phyloP scores from a whole-genome alignment of 2,888 invertebrate genomes.

The Lobophora halterata region DNA sequence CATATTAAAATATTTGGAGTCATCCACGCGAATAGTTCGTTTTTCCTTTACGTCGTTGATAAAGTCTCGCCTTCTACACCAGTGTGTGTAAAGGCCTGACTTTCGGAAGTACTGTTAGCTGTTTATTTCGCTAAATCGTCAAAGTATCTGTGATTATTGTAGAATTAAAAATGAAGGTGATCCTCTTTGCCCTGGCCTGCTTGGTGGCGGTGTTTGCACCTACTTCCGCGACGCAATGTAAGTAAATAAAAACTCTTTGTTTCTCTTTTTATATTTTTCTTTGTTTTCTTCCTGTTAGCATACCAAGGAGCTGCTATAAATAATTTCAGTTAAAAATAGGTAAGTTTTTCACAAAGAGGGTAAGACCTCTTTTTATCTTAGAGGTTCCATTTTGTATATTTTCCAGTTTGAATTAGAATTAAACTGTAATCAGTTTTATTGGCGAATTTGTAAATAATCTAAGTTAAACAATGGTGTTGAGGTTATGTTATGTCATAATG shows the following conservation, averaged over 20 bases:
- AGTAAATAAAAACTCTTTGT: conserved; percentile 74
- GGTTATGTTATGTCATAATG: conserved; percentile 2
- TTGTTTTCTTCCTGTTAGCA: conserved; percentile 16
- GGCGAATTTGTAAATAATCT: no score
- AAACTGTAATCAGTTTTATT: no score
- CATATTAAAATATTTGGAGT: conserved; percentile 61
- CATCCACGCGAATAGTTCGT: conserved; percentile 50
- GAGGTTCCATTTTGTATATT: no score
- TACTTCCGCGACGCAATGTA: conserved; percentile 83
- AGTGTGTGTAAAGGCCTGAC: conserved; percentile 94
- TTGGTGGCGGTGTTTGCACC: conserved; percentile 73
- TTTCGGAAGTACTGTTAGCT: conserved; percentile 52
- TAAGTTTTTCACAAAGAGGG: not conserved
- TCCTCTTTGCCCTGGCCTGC: conserved; percentile 71
- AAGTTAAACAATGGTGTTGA: no score
- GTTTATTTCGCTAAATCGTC: conserved; percentile 49
- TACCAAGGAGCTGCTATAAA: not conserved
- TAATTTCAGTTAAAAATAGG: not conserved
- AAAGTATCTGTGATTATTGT: conserved; percentile 76
- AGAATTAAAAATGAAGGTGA: conserved; percentile 78
- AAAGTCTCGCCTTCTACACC: conserved; percentile 91
- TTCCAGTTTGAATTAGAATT: no score
- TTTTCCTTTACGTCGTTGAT: conserved; percentile 57
- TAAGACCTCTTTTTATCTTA: no score
- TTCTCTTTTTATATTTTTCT: conserved; percentile 33